These are phyloP conservation scores for Oryzias woworae DNA, from an alignment of 2,113 vertebrate genomes.

Conservation along the genomic window DNA sequence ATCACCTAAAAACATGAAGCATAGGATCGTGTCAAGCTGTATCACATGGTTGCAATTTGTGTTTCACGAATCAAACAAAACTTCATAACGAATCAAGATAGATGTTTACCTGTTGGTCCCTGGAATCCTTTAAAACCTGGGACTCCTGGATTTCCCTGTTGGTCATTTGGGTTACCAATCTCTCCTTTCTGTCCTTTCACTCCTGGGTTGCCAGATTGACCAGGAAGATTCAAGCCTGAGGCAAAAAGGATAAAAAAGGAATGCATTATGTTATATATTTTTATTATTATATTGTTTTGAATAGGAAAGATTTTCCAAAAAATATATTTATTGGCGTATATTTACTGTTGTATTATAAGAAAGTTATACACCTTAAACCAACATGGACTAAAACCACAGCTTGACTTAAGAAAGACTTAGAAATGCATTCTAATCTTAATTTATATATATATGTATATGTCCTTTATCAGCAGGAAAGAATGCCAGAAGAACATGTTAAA, in stretches of 20 bases:
- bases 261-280: neutral
- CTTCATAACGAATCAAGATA: neutral
- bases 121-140: slow-evolving; percentile 81
- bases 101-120: slow-evolving; percentile 83
- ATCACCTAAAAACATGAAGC: slow-evolving; percentile 73
- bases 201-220: slow-evolving; percentile 82
- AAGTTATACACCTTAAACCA: no score
- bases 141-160: slow-evolving; percentile 77
- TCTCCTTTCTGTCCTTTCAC: slow-evolving; percentile 82
- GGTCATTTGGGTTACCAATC: slow-evolving; percentile 77
- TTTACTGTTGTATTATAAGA: no score
- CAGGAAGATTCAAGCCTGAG: slow-evolving; percentile 80
- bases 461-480: no score
- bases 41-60: neutral
- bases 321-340: no score
- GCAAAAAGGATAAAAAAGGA: slow-evolving; percentile 15
- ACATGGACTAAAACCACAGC: no score
- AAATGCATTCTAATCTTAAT: no score
- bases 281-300: no score
- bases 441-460: no score
- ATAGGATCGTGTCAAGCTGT: slow-evolving; percentile 8
- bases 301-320: no score
- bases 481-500: no score
- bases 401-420: no score
- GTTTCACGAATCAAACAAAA: neutral